These are phyloP conservation scores for Sialis lutaria DNA, from an alignment of 2,888 invertebrate species.

Conservation along the genomic window DNA sequence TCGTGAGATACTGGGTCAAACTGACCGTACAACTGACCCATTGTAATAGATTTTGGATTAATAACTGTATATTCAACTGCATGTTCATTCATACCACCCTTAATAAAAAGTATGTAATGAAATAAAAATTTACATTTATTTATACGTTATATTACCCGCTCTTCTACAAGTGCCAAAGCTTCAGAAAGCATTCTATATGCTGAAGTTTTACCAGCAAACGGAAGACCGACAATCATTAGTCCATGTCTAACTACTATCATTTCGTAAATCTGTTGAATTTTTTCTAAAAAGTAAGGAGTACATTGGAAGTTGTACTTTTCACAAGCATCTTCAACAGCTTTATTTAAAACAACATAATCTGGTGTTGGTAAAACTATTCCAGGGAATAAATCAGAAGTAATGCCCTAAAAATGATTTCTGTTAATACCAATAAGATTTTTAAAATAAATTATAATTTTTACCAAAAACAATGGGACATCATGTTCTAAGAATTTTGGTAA, in stretches of 20 bases:
- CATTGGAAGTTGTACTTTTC: slow-evolving; percentile 62
- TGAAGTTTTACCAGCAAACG: slow-evolving; percentile 81
- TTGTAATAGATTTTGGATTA: slow-evolving; percentile 89
- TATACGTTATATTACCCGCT: slow-evolving; percentile 30
- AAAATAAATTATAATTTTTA: slow-evolving; percentile 15
- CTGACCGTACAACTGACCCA: slow-evolving; percentile 89
- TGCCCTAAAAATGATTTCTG: slow-evolving; percentile 41
- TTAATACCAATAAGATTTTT: not conserved
- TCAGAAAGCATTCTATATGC: slow-evolving; percentile 67
- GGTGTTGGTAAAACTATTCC: slow-evolving; percentile 61
- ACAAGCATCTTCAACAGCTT: slow-evolving; percentile 46
- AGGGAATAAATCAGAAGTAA: slow-evolving; percentile 86
- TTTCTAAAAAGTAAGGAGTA: slow-evolving; percentile 71
- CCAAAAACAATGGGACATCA: slow-evolving; percentile 74
- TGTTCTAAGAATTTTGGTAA: slow-evolving; percentile 83
- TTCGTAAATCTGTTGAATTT: slow-evolving; percentile 79
- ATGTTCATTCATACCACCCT: slow-evolving; percentile 60
- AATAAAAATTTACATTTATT: not conserved
- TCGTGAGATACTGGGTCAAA: slow-evolving; percentile 90
- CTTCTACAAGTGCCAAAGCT: slow-evolving; percentile 58
- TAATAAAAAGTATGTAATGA: slow-evolving; percentile 7
- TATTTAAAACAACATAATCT: slow-evolving; percentile 57
- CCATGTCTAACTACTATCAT: slow-evolving; percentile 93
- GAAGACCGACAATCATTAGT: slow-evolving; percentile 82
- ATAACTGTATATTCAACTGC: slow-evolving; percentile 63